Conservation (phyloP, 1,140 invertebrate species). For the Zaprionus capensis region DNA sequence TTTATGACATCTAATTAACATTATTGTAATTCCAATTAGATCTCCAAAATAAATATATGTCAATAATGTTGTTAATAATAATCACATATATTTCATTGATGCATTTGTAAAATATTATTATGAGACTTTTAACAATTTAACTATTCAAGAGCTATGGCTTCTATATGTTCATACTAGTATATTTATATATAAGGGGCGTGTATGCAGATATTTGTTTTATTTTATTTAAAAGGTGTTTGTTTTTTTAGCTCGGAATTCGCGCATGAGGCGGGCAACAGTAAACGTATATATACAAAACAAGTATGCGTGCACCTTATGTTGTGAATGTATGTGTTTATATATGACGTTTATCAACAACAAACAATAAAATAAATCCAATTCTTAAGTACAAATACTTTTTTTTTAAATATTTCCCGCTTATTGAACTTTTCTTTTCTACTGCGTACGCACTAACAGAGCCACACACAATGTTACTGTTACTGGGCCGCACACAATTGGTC, state of each 20-base stretch:
- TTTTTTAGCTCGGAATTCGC: background rate
- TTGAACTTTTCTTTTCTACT: background rate
- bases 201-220: background rate
- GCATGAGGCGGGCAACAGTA: background rate
- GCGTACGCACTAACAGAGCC: background rate
- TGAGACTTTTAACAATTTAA: background rate
- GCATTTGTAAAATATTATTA: too few relatives aligned
- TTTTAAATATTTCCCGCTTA: slow-evolving; percentile 15
- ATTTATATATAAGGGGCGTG: background rate
- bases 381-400: background rate
- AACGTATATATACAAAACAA: background rate
- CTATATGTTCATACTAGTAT: background rate
- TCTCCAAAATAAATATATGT: too few relatives aligned
- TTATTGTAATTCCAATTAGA: background rate
- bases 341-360: background rate
- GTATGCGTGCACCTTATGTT: background rate
- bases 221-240: background rate
- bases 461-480: background rate
- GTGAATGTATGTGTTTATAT: too few relatives aligned
- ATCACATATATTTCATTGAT: too few relatives aligned
- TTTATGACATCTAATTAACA: background rate
- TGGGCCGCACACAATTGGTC: slow-evolving; percentile 11
- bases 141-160: background rate
- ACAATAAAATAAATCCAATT: background rate
- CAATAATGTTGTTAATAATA: too few relatives aligned